Base-by-base conservation (phyloP, 2,113 vertebrate genomes). In the Alligator mississippiensis region DNA sequence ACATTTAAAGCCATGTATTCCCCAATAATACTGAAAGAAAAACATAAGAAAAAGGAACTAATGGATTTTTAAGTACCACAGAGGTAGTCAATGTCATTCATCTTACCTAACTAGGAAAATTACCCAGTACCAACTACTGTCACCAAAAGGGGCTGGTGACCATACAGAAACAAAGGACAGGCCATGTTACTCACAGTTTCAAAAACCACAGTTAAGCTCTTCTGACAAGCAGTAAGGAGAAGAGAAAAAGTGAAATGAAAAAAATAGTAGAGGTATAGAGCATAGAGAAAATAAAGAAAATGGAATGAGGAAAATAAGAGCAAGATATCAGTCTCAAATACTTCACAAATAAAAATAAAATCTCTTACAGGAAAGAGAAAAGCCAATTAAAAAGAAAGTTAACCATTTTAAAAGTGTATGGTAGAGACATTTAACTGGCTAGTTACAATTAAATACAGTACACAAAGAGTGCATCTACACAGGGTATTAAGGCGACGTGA, bases 81-180 rank as follows among this genome's bases (percentile, higher is more conserved):
- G 66, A 24, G 19, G 58, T 22, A 94, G 92, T 55, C 47, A 18
- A 76, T 3, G 22, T 81, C 94, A 66, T 27, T 77, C 89, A 80
- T 70, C 83, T 30, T 54, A 74, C 62, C 62, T 82, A 90, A 89
- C 57, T 64, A 66, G 17, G 58, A 61, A 54, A 0, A 0, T 34
- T 86, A 88, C 34, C 75, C 94, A 82, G 76, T 78, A n/a, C 34
- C 79, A 95, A 34, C 55, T 34, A 59, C 30, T 89, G 89, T 47
- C 68, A 84, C 17, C 38, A 38, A 72, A 5, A 66, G 63, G 17
- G 30, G 30, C 68, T 34, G n/a, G 18, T 22, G 66, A 68, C n/a
- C 68, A 38, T 34, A 72, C 68, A 72, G 68, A 9, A 47, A 47
- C 47, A 9, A 72, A 72, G 68, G 18, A 72, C 68, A 72, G 38